Percentiles rank a stretch among this genome's conserved stretches.
phyloP scores from a whole-genome alignment of 2,797 vertebrate species.

The Anisognathus igniventris region DNA sequence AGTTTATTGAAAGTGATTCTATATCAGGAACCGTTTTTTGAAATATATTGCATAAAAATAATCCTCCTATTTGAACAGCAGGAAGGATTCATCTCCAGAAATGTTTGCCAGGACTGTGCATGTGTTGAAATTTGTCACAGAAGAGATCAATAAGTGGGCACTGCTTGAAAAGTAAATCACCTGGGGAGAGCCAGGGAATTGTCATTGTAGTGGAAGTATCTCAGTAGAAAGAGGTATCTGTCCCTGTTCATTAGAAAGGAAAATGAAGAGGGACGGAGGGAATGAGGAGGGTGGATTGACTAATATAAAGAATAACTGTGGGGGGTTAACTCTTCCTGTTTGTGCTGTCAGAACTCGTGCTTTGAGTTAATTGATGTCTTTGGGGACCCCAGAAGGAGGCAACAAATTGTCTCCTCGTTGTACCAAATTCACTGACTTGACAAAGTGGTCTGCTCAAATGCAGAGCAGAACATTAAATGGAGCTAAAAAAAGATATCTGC shows the following conservation, averaged over 20 bases:
- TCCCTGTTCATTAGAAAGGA: constrained; percentile 68
- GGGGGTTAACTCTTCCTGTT: constrained; percentile 71
- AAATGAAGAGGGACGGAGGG: constrained; percentile 57
- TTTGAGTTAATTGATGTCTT: constrained; percentile 73
- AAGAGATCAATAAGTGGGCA: constrained; percentile 76
- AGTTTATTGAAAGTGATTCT: constrained; percentile 65
- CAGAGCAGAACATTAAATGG: constrained; percentile 11
- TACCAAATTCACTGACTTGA: constrained; percentile 42
- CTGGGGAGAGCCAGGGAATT: constrained; percentile 70
- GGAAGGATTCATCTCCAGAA: constrained; percentile 76
- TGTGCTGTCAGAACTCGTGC: constrained; percentile 64
- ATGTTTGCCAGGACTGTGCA: constrained; percentile 66
- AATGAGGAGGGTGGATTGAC: constrained; percentile 67
- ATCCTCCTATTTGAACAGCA: constrained; percentile 68
- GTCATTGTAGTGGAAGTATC: constrained; percentile 72
- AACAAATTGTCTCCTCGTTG: constrained; percentile 59
- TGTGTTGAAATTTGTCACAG: constrained; percentile 78
- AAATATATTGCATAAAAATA: constrained; percentile 72
- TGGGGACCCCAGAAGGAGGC: constrained; percentile 64
- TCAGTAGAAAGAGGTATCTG: constrained; percentile 63
- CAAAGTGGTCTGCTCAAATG: constrained; percentile 21
- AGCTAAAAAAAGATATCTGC: constrained; percentile 3
- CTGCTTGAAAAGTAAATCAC: constrained; percentile 78
- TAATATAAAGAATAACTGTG: constrained; percentile 70
- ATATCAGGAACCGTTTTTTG: constrained; percentile 46